Percentiles rank a stretch among this genome's conserved stretches.
Evolutionary conservation across 2,888 invertebrate species (phyloP).

Genomic region (Meghimatium bilineatum): DNA sequence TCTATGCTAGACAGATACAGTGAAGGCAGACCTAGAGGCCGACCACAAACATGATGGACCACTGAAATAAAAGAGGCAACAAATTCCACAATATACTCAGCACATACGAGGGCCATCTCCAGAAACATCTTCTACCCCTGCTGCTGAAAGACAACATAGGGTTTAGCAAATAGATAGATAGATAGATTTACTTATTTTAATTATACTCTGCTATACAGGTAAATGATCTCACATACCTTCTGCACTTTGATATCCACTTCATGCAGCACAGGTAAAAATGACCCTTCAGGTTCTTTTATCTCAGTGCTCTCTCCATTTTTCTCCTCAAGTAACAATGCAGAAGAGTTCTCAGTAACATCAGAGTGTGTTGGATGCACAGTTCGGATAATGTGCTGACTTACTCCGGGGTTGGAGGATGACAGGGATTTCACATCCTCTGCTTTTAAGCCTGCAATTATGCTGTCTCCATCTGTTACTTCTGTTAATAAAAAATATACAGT

Average conservation of each 20-base stretch:
- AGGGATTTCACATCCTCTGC: conserved; percentile 23
- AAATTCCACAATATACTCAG: no score
- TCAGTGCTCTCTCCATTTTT: neutral
- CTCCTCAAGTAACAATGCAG: conserved; percentile 7
- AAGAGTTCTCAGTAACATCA: conserved; percentile 30
- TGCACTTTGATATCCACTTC: conserved; percentile 35
- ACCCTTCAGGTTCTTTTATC: neutral
- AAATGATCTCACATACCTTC: conserved; percentile 1
- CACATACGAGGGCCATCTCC: no score
- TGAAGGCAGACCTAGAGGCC: no score
- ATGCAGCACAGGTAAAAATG: conserved; percentile 8
- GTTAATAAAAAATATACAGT: neutral
- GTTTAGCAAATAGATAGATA: no score
- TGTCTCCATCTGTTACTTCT: conserved; percentile 36
- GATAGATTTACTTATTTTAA: no score
- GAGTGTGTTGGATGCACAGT: neutral
- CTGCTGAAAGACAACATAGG: no score
- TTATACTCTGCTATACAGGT: no score
- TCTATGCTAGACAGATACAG: no score
- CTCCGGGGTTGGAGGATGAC: conserved; percentile 6
- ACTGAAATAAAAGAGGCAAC: no score
- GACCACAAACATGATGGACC: no score
- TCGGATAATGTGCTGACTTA: neutral
- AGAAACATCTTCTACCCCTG: no score
- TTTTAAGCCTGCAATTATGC: conserved; percentile 35